A percentile compares a stretch with the other conserved stretches of the same genome.
These are phyloP conservation scores for Chrysomallon squamiferum DNA, from an alignment of 1,140 invertebrate genomes.

Conservation along the genomic window DNA sequence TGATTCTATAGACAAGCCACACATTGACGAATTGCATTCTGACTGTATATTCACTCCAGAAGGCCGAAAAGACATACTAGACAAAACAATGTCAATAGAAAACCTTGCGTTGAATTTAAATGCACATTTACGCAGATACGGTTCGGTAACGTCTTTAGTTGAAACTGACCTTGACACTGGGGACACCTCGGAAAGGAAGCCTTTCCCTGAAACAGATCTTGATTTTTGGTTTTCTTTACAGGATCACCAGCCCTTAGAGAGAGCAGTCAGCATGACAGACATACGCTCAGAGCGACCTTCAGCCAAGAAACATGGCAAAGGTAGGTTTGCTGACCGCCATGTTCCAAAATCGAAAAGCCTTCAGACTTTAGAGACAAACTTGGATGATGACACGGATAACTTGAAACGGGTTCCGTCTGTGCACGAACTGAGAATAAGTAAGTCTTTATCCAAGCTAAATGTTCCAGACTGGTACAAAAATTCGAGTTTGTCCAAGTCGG, in stretches of 20 bases:
- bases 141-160: constrained; percentile 45
- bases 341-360: constrained; percentile 57
- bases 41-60: constrained; percentile 52
- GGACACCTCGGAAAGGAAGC: constrained; percentile 28
- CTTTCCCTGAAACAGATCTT: constrained; percentile 44
- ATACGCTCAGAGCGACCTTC: constrained; percentile 19
- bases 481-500: constrained; percentile 64
- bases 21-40: constrained; percentile 43
- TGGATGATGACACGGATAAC: constrained; percentile 50
- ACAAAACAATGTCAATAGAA: constrained; percentile 51
- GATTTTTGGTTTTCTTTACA: constrained; percentile 49
- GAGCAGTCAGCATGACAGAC: constrained; percentile 56
- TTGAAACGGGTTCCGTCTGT: constrained; percentile 75
- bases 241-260: constrained; percentile 39
- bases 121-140: constrained; percentile 34
- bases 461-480: constrained; percentile 95
- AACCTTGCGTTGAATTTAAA: constrained; percentile 33
- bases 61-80: constrained; percentile 40
- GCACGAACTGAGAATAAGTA: constrained; percentile 89
- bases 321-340: constrained; percentile 46
- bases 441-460: constrained; percentile 89
- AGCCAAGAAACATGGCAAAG: constrained; percentile 30
- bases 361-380: constrained; percentile 53
- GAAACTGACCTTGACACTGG: constrained; percentile 49
- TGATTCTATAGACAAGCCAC: constrained; percentile 21